These are phyloP conservation scores for Nothobranchius kuhntae DNA, from an alignment of 2,113 vertebrate genomes.

Conservation along the genomic window DNA sequence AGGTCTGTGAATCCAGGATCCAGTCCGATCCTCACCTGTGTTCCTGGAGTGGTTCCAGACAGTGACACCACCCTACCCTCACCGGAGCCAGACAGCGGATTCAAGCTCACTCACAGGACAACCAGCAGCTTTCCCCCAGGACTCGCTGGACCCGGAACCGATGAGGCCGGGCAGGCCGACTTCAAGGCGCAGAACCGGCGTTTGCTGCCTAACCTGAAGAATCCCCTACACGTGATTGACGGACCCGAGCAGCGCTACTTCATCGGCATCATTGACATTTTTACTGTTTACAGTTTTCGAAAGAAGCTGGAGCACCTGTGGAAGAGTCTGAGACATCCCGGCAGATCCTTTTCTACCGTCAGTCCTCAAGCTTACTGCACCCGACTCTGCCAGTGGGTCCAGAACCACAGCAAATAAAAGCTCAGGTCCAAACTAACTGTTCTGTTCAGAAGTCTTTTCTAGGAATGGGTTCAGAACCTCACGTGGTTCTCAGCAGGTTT, in stretches of 20 bases:
- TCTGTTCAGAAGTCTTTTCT: no score
- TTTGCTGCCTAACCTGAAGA: slow-evolving; percentile 81
- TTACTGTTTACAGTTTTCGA: slow-evolving; percentile 85
- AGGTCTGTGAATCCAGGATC: slow-evolving; percentile 73
- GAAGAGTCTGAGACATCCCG: slow-evolving; percentile 84
- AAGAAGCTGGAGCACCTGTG: slow-evolving; percentile 86
- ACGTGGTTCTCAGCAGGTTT: not conserved
- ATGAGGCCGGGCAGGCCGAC: slow-evolving; percentile 48
- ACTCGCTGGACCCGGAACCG: slow-evolving; percentile 4
- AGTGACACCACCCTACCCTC: slow-evolving; percentile 53
- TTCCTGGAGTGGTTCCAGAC: slow-evolving; percentile 70
- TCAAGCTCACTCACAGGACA: not conserved
- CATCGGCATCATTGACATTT: slow-evolving; percentile 88
- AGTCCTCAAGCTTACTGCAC: slow-evolving; percentile 81
- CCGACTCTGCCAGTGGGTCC: slow-evolving; percentile 84
- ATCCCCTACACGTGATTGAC: slow-evolving; percentile 86
- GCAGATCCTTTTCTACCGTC: slow-evolving; percentile 85
- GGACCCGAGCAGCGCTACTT: slow-evolving; percentile 87
- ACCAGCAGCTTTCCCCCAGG: not conserved
- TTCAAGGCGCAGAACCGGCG: slow-evolving; percentile 81
- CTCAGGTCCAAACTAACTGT: not conserved
- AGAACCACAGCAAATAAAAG: slow-evolving; percentile 81
- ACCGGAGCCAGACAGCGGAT: slow-evolving; percentile 38
- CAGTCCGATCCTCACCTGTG: slow-evolving; percentile 41
- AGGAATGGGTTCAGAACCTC: not conserved